A percentile compares a stretch with the other conserved stretches of the same genome.
Conservation (phyloP, 2,888 invertebrate species). For the Cotesia congregata region DNA sequence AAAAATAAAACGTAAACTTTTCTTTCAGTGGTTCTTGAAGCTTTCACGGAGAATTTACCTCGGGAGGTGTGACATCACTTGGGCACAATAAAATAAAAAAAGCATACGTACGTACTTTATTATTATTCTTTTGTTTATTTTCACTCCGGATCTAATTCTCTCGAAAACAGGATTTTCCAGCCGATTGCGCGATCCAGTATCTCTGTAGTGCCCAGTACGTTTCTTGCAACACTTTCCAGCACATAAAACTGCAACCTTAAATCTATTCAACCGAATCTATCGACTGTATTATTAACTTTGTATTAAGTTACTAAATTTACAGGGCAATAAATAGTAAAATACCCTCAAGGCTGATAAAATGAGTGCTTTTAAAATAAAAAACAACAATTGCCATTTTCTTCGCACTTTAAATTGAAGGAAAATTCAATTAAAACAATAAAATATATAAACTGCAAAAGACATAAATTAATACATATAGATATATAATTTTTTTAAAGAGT, state of each 20-base stretch:
- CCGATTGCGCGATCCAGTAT: conserved; percentile 50
- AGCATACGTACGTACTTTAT: conserved; percentile 33
- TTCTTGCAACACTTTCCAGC: conserved; percentile 13
- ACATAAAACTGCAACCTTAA: conserved; percentile 19
- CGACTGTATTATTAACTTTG: neutral
- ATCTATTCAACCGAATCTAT: conserved; percentile 24
- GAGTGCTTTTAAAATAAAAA: too few relatives aligned
- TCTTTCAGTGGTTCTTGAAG: conserved; percentile 11
- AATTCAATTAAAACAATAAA: too few relatives aligned
- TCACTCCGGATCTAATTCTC: conserved; percentile 50
- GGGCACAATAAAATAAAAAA: conserved; percentile 23
- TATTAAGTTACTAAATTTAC: neutral
- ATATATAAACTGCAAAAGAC: neutral
- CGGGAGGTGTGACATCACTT: conserved; percentile 34
- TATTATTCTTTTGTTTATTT: conserved; percentile 36
- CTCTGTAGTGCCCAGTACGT: conserved; percentile 8
- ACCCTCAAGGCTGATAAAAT: neutral
- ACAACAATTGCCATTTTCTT: too few relatives aligned
- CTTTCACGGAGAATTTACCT: conserved; percentile 43
- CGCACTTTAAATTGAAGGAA: too few relatives aligned
- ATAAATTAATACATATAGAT: neutral
- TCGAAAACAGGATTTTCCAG: conserved; percentile 63
- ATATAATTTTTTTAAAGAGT: too few relatives aligned
- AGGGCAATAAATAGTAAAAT: neutral
- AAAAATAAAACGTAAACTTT: conserved; percentile 31